These are phyloP conservation scores for Eumacrocentrus americanus DNA, from an alignment of 2,888 invertebrate species.

Conservation along the genomic window DNA sequence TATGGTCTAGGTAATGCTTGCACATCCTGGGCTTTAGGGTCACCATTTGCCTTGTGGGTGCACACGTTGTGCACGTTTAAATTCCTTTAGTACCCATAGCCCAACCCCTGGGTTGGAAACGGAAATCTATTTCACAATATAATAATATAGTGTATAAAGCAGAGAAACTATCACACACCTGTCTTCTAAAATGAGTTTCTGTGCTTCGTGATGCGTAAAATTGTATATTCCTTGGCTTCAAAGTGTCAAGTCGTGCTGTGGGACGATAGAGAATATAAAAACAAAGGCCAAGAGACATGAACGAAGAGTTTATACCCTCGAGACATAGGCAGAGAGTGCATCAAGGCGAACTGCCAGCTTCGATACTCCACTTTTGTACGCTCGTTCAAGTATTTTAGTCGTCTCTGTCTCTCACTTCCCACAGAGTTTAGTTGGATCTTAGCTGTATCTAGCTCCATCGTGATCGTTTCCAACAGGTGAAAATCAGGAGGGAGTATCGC, in stretches of 20 bases:
- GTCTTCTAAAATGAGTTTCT: too few species aligned
- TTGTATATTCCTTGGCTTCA: neutral
- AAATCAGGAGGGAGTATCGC: conserved; percentile 1
- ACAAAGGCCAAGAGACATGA: neutral
- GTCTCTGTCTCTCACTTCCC: neutral
- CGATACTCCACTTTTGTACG: conserved; percentile 15
- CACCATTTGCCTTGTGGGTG: too few species aligned
- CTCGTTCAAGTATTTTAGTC: conserved; percentile 18
- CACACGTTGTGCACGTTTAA: too few species aligned
- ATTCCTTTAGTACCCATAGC: too few species aligned
- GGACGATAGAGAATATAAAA: neutral
- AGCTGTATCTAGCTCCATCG: conserved; percentile 3
- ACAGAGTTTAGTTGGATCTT: neutral
- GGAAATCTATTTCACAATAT: too few species aligned
- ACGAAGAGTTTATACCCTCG: neutral
- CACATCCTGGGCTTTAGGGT: too few species aligned
- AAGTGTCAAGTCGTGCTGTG: neutral
- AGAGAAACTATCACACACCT: too few species aligned
- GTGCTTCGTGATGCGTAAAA: neutral
- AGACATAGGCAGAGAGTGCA: neutral
- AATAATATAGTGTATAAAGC: too few species aligned
- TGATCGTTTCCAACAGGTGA: conserved; percentile 26
- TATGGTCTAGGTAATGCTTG: too few species aligned
- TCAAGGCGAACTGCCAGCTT: conserved; percentile 20
- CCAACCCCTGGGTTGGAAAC: too few species aligned